Evolutionary conservation across 2,797 vertebrate species (phyloP), one percentile per base, ranked within the genome.

Genomic region (Spinus olivaceus): DNA sequence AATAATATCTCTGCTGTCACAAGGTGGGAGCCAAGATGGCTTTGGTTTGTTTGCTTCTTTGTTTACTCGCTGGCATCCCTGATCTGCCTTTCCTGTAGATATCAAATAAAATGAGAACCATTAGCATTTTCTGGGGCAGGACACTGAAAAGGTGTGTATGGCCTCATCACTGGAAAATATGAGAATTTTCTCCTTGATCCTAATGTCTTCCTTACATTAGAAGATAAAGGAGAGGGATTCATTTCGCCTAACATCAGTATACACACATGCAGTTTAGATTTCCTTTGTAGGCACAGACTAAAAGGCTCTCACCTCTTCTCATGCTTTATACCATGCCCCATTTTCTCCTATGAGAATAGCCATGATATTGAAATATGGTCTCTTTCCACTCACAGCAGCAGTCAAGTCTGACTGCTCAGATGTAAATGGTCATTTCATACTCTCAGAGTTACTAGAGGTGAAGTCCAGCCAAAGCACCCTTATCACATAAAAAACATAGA

Each of bases 1-100:
- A 71, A 44, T 57, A 86, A 37, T 64, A 84, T n/a, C 91, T 94
- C 28, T 90, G 25, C 73, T 94, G 56, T 71, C 72, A 79, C 33
- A 30, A 33, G 11, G 47, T 67, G 27, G 51, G 41, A 94, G 67
- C 53, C 81, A 94, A 81, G 46, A 67, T 25, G 74, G 53, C 39
- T 88, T 91, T 84, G 57, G 49, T 87, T 96, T 81, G 35, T 87
- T 93, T 92, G 23, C n/a, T 81, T 76, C 67, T 85, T 71, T 78
- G 64, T 86, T 86, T 86, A 44, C 74, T 19, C 1, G 0, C 70
- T 88, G 70, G 70, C 70, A 91, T 30, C 33, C 23, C 37, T 80
- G 33, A 77, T 83, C 57, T 78, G 53, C 30, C 69, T 57, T 87
- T 71, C 61, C 50, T 65, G n/a, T 23, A 47, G 41, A 49, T 78